phyloP scores from a whole-genome alignment of 2,797 vertebrate species.

The Melanotaenia maccullochi region DNA sequence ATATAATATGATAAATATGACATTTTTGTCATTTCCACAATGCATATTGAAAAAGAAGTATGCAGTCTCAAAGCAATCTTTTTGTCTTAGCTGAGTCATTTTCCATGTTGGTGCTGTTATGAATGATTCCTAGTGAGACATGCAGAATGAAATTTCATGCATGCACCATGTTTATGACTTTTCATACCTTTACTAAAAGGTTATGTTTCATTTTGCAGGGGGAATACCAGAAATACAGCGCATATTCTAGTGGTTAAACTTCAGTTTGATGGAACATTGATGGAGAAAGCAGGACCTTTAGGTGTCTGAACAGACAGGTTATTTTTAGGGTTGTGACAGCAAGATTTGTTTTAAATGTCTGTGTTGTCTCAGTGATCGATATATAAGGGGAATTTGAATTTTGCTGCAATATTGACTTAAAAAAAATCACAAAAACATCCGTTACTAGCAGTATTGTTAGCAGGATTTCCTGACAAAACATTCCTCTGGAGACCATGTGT shows the following conservation, averaged over 20 bases:
- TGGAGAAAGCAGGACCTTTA: slow-evolving; percentile 4
- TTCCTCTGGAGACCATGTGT: slow-evolving; percentile 18
- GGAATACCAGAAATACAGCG: not conserved
- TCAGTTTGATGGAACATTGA: slow-evolving; percentile 23
- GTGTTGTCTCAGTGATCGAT: slow-evolving; percentile 8
- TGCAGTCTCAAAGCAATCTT: no score
- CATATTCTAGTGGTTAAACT: not conserved
- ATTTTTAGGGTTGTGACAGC: slow-evolving; percentile 23
- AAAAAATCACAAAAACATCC: slow-evolving; percentile 17
- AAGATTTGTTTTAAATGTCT: slow-evolving; percentile 33
- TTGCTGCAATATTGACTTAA: slow-evolving; percentile 23
- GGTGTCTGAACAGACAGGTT: not conserved
- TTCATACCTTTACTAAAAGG: not conserved
- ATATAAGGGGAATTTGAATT: slow-evolving; percentile 19
- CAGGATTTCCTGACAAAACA: slow-evolving; percentile 37
- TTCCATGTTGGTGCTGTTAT: not conserved
- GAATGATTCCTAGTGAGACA: not conserved
- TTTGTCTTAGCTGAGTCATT: not conserved
- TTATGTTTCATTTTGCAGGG: slow-evolving; percentile 1
- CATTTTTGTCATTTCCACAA: slow-evolving; percentile 4
- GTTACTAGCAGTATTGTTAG: slow-evolving; percentile 30
- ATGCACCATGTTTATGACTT: not conserved
- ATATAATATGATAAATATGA: not conserved
- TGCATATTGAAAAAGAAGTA: not conserved
- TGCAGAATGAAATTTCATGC: not conserved